These are phyloP conservation scores for Oxycera nigricornis DNA, from an alignment of 2,888 invertebrate species.

Conservation along the genomic window DNA sequence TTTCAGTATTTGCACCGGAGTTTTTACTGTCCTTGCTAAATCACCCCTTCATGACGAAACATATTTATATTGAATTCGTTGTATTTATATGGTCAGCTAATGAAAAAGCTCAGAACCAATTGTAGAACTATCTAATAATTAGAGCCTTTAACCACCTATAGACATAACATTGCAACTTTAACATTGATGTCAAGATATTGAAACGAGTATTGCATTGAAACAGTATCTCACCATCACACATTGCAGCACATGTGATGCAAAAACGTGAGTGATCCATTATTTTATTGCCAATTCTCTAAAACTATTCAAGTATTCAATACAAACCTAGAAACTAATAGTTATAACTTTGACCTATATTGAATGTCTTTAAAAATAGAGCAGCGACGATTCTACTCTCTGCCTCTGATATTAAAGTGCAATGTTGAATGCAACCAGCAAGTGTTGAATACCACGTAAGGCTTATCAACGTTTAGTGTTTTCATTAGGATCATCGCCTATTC, in stretches of 20 bases:
- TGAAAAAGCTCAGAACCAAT: too few relatives aligned
- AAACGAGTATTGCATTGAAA: neutral
- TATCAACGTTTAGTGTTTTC: neutral
- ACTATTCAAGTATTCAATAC: neutral
- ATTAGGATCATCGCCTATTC: neutral
- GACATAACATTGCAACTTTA: neutral
- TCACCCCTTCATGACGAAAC: too few relatives aligned
- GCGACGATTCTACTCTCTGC: neutral
- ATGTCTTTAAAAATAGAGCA: neutral
- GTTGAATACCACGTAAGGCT: neutral
- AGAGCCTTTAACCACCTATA: too few relatives aligned
- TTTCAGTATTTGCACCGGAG: too few relatives aligned
- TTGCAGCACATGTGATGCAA: neutral
- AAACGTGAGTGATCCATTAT: neutral
- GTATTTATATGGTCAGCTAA: too few relatives aligned
- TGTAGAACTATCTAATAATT: too few relatives aligned
- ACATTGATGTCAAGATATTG: neutral
- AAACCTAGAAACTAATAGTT: too few relatives aligned
- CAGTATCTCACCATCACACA: neutral
- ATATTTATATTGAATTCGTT: too few relatives aligned
- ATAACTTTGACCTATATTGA: neutral
- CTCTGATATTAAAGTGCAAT: neutral
- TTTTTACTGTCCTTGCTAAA: too few relatives aligned
- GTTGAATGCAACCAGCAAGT: neutral
- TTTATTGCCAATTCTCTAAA: neutral